phyloP scores from a whole-genome alignment of 2,797 vertebrate species.

The Triplophysa yarkandensis region DNA sequence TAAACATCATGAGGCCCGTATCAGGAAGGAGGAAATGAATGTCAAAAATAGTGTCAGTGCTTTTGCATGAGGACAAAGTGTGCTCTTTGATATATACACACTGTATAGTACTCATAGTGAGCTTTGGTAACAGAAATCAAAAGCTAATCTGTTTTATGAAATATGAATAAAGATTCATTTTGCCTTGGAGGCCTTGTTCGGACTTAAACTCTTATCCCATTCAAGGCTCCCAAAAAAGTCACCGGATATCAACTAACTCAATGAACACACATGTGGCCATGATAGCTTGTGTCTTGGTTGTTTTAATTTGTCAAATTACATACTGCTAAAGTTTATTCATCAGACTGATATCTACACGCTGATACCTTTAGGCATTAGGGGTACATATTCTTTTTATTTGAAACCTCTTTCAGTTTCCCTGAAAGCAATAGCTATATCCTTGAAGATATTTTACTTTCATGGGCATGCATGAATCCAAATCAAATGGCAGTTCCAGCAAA shows the following conservation, averaged over 20 bases:
- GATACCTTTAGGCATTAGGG: constrained; percentile 46
- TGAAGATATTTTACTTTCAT: constrained; percentile 70
- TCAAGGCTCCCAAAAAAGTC: background rate
- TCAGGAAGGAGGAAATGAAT: constrained; percentile 45
- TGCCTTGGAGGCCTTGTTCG: background rate
- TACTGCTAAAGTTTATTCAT: constrained; percentile 33
- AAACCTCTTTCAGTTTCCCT: constrained; percentile 58
- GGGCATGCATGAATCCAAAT: constrained; percentile 69
- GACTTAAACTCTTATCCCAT: background rate
- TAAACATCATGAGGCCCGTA: constrained; percentile 33
- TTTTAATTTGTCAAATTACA: constrained; percentile 38
- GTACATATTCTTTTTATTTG: constrained; percentile 73
- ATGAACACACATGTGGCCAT: constrained; percentile 22
- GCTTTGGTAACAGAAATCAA: background rate
- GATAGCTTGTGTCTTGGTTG: constrained; percentile 21
- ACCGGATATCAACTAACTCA: background rate
- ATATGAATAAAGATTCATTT: too few species aligned
- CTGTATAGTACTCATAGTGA: background rate
- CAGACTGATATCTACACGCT: constrained; percentile 53
- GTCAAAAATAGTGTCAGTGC: constrained; percentile 45
- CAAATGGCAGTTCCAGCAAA: constrained; percentile 57
- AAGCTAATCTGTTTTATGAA: background rate
- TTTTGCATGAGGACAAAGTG: constrained; percentile 37
- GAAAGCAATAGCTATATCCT: constrained; percentile 60
- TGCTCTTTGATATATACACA: constrained; percentile 24